Percentiles rank a stretch among this genome's conserved stretches.
phyloP scores from a whole-genome alignment of 1,140 invertebrate genomes.

The Hestina assimilis region DNA sequence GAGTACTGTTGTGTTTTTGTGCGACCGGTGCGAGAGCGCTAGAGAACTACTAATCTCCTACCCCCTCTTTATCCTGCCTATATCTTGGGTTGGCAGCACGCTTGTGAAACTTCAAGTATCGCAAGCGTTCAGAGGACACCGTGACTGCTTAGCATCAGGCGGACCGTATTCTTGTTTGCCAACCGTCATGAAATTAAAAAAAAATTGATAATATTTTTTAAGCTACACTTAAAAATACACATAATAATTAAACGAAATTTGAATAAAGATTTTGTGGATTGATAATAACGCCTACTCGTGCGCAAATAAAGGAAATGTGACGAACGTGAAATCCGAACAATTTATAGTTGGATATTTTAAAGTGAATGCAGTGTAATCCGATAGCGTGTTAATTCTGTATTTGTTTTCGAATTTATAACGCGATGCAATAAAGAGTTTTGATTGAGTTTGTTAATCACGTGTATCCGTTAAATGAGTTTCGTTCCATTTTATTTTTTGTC shows the following conservation, averaged over 20 bases:
- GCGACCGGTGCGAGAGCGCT: too few species aligned
- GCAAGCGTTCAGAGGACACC: too few species aligned
- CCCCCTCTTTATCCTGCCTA: too few species aligned
- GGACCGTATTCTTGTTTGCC: too few species aligned
- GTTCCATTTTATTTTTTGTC: not conserved
- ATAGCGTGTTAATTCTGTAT: constrained; percentile 18
- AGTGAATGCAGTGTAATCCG: constrained; percentile 11
- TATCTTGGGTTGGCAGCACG: too few species aligned
- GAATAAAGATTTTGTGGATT: constrained; percentile 9
- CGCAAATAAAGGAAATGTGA: constrained; percentile 12
- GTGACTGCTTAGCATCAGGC: too few species aligned
- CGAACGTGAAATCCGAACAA: constrained; percentile 7
- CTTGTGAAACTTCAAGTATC: too few species aligned
- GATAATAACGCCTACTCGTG: not conserved
- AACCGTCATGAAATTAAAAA: too few species aligned
- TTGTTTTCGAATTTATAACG: constrained; percentile 17
- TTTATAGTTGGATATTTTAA: constrained; percentile 12
- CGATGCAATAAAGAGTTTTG: constrained; percentile 15
- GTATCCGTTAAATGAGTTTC: not conserved
- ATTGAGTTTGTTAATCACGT: constrained; percentile 14
- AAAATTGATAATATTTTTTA: too few species aligned
- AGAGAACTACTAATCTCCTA: too few species aligned
- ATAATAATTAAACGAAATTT: not conserved
- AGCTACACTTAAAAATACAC: not conserved
- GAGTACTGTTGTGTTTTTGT: too few species aligned